Evolutionary conservation across 1,140 invertebrate species (phyloP), one percentile per base, ranked within the genome.

Genomic region (Zaprionus africanus): DNA sequence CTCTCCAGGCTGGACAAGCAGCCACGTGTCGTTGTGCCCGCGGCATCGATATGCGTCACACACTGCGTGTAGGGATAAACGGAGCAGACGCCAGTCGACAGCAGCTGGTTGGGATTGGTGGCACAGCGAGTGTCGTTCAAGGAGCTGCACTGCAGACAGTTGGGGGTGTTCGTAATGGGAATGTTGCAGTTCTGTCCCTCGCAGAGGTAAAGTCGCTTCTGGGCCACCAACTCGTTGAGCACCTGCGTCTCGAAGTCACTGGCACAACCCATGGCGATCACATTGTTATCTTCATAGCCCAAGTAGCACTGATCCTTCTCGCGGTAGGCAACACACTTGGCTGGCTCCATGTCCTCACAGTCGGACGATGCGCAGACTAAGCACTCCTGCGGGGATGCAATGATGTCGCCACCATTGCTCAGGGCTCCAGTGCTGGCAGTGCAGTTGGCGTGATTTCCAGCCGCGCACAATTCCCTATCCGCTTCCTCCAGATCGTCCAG

Each of bases 191-290:
- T 82, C 22, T 78, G 69, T 5, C 75, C 91, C 6, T 78, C 70
- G 31, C 91, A 92, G 0, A 92, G 54, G 0, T 76, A 5, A 17
- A 92, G 5, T 0, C 65, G 60, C 62, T 90, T 71, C 62, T 85
- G 81, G 28, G 86, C 79, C 2, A 92, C 59, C 46, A 92, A 43
- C 31, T 84, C 78, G 12, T 70, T 31, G 49, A 91, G 51, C 9
- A 82, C 81, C 24, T 77, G 72, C 0, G 58, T 63, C 54, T 92
- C 91, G 15, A 90, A 85, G 17, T 92, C 85, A 26, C 91, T 92
- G 34, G 73, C 76, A 65, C 91, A 92, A 34, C 91, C 91, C 85
- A 91, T 78, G 38, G 38, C 66, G 4, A 90, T 49, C 7, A 92
- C 11, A 6, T 31, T 28, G 5, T 36, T 56, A 2, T 64, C 28